A percentile compares a stretch with the other conserved stretches of the same genome.
Evolutionary conservation across 2,888 invertebrate genomes (phyloP).

Genomic region (Sceliomorpha sp.): DNA sequence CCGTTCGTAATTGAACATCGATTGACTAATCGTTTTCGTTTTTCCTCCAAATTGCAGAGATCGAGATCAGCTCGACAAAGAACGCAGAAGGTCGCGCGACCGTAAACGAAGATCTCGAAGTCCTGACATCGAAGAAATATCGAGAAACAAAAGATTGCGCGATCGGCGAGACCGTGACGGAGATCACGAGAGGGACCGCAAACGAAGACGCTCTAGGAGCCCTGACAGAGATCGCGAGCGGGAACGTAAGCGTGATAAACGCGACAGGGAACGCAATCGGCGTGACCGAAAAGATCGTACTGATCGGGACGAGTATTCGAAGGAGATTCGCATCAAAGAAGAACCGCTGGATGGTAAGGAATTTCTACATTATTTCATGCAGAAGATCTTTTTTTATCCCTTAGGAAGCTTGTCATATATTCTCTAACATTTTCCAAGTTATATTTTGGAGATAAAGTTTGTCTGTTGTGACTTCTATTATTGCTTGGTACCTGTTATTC

Average conservation of each 20-base stretch:
- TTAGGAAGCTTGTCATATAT: no score
- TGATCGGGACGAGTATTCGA: conserved; percentile 83
- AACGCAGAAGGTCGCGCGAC: conserved; percentile 76
- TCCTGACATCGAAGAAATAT: conserved; percentile 82
- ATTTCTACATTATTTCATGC: no score
- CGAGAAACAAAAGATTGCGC: conserved; percentile 79
- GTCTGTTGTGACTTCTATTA: no score
- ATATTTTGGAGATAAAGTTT: no score
- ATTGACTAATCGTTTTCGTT: no score
- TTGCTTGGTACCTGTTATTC: no score
- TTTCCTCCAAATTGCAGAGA: no score
- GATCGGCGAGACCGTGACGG: conserved; percentile 82
- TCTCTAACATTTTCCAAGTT: no score
- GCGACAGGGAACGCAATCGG: conserved; percentile 85
- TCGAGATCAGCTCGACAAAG: conserved; percentile 79
- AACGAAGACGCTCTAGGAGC: conserved; percentile 82
- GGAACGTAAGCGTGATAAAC: conserved; percentile 82
- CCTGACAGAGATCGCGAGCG: conserved; percentile 84
- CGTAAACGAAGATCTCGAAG: conserved; percentile 75
- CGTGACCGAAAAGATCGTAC: conserved; percentile 82
- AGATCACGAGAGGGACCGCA: conserved; percentile 84
- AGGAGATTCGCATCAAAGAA: conserved; percentile 90
- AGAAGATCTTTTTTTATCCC: no score
- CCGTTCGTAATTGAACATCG: no score
- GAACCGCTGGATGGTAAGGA: conserved; percentile 90